phyloP scores from a whole-genome alignment of 2,113 vertebrate genomes.

The Neodontobutis hainanensis region DNA sequence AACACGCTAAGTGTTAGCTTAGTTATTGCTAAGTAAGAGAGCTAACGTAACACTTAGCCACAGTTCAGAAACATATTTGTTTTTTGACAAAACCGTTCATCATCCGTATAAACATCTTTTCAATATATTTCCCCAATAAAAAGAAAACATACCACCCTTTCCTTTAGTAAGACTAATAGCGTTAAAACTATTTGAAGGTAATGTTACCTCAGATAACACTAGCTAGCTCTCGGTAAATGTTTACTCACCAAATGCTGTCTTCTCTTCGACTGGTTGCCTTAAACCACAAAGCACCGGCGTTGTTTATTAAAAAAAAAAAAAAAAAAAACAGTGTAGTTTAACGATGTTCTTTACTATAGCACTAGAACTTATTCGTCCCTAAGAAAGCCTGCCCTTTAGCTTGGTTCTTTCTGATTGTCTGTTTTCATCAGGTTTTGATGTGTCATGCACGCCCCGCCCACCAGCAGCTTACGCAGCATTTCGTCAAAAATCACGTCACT shows the following conservation, averaged over 20 bases:
- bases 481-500: background rate
- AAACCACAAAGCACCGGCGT: background rate
- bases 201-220: conserved; percentile 7
- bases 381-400: background rate
- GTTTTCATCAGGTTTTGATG: conserved; percentile 46
- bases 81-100: too few species aligned
- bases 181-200: background rate
- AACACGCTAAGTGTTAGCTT: conserved; percentile 14
- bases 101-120: too few species aligned
- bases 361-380: background rate
- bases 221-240: background rate
- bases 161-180: too few species aligned
- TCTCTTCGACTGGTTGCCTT: background rate
- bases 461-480: background rate
- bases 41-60: background rate
- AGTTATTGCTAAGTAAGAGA: background rate
- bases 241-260: conserved; percentile 50
- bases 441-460: conserved; percentile 41
- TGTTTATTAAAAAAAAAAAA: too few species aligned
- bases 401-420: conserved; percentile 17
- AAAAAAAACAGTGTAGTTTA: background rate
- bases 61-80: background rate
- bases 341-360: background rate
- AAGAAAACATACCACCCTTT: background rate
- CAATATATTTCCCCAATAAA: background rate